Percentiles rank a stretch among this genome's conserved stretches.
Conservation (phyloP, 2,888 invertebrate species). For the Morpho deidamia region DNA sequence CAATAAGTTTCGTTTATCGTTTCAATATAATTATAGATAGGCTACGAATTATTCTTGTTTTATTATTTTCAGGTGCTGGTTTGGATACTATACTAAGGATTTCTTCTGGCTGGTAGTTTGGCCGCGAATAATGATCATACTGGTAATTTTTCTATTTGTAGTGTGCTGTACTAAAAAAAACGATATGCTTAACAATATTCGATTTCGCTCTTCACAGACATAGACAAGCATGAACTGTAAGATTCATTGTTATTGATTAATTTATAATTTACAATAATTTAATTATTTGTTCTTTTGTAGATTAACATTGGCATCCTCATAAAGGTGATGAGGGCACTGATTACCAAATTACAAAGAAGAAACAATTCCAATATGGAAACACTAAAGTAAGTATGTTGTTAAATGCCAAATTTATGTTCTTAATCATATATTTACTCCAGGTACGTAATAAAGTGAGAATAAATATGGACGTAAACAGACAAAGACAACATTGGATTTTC, state of each 20-base stretch:
- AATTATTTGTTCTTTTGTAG: neutral
- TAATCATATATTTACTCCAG: too few species aligned
- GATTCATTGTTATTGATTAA: too few species aligned
- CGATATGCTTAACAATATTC: too few species aligned
- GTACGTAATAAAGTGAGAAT: too few species aligned
- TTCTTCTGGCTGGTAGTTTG: neutral
- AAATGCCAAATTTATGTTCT: too few species aligned
- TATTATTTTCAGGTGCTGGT: neutral
- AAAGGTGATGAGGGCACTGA: neutral
- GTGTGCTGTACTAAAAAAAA: too few species aligned
- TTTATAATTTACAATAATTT: neutral
- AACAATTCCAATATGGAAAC: neutral
- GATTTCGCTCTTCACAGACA: too few species aligned
- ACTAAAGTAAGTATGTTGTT: neutral
- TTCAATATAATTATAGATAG: neutral
- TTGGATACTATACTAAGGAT: neutral
- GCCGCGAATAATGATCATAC: neutral
- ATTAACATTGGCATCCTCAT: neutral
- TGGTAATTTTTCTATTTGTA: neutral
- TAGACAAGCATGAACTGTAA: too few species aligned
- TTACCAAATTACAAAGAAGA: neutral
- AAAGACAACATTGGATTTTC: too few species aligned
- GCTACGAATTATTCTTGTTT: neutral
- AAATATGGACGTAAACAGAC: too few species aligned
- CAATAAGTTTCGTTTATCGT: neutral